Base-by-base conservation (phyloP, 2,888 invertebrate genomes). In the Chironomus riparius region DNA sequence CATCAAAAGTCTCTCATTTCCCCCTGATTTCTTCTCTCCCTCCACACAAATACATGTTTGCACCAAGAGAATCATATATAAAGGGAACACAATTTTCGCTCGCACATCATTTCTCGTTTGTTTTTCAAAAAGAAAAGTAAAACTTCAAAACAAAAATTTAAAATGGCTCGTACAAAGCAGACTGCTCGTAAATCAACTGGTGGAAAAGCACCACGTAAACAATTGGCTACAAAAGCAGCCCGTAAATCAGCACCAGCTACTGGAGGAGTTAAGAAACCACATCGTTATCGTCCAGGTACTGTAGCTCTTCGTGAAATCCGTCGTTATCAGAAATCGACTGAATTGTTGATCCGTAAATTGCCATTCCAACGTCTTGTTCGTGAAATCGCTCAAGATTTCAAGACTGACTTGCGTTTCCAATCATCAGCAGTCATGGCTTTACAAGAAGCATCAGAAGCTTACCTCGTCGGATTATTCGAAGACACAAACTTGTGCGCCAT, bases 401-500 rank as follows among this genome's bases (percentile, higher is more conserved):
- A 97, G 85, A 96, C 96, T 80, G 95, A 96, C 86, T 87, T 96
- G 80, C 92, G 96, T 86, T 97, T 97, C 88, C 96, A 97, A 87
- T 94, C 94, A 80, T 94, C 96, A 71, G 96, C 97, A 78, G 95
- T 97, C 82, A 94, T 56, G 56, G 56, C 56, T 18, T 15, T 56
- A 15, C 56, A 56, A 56, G 56, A 56, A 56, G 56, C 56, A 94
- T 77, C 96, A 95, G 94, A 95, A 85, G 94, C 95, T 13, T 95
- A 95, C 84, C 86, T 97, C 79, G 96, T 97, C 77, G 97, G 97
- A 79, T 87, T 98, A 77, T 97, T 98, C 85, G 97, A 97, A 88
- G 97, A 97, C 87, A 97, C 97, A 80, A 97, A 97, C 86, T 88
- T 97, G 89, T 97, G 96, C 87, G 97, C 96, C 79, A 97, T 97